Percentiles rank a stretch among this genome's conserved stretches.
phyloP scores from a whole-genome alignment of 1,140 invertebrate species.

The Zaprionus gabonicus region DNA sequence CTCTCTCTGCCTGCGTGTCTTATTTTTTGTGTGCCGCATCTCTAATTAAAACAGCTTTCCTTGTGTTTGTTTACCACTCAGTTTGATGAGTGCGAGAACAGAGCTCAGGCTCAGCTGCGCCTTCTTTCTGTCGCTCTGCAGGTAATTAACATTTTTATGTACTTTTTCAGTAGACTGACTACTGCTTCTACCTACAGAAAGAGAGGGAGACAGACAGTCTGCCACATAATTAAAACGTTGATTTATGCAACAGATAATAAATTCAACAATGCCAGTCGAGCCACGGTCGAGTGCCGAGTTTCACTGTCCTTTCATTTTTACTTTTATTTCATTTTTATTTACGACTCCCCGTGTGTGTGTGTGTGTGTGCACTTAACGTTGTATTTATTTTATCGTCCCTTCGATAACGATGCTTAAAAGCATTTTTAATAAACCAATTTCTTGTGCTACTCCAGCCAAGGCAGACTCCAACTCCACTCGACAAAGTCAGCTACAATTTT shows the following conservation, averaged over 20 bases:
- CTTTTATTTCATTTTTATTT: slow-evolving; percentile 37
- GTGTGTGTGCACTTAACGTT: slow-evolving; percentile 31
- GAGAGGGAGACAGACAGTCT: background rate
- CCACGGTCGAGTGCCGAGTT: background rate
- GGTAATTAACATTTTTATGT: slow-evolving; percentile 77
- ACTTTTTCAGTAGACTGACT: slow-evolving; percentile 47
- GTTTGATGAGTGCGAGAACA: slow-evolving; percentile 22
- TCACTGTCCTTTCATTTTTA: slow-evolving; percentile 12
- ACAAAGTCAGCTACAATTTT: slow-evolving; percentile 7
- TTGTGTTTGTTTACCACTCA: slow-evolving; percentile 35
- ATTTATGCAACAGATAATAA: slow-evolving; percentile 69
- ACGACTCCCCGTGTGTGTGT: slow-evolving; percentile 3
- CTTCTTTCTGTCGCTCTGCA: slow-evolving; percentile 35
- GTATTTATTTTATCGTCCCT: slow-evolving; percentile 43
- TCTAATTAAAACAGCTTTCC: slow-evolving; percentile 60
- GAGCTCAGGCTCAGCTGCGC: background rate
- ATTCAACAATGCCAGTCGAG: slow-evolving; percentile 51
- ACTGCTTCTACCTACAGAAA: background rate
- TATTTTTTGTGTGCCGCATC: slow-evolving; percentile 15
- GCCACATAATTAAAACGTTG: slow-evolving; percentile 74
- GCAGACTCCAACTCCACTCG: background rate
- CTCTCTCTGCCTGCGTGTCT: background rate
- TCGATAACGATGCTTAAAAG: slow-evolving; percentile 51
- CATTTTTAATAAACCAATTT: slow-evolving; percentile 59
- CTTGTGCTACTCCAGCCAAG: background rate